Evolutionary conservation across 2,888 invertebrate genomes (phyloP).

Genomic region (Xanthorhoe spadicearia): DNA sequence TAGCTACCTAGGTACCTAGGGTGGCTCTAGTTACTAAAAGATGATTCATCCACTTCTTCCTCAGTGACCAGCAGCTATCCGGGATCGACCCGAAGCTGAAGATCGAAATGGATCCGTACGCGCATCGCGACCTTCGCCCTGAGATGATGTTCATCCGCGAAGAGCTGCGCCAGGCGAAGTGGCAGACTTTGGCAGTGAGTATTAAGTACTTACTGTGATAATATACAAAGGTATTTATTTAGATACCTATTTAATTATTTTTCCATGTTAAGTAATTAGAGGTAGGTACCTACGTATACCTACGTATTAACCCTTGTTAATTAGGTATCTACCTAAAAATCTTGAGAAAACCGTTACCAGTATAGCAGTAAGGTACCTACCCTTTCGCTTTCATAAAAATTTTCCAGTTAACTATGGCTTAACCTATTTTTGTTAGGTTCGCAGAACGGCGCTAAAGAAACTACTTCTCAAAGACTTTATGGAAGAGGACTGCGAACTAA

Average conservation of each 20-base stretch:
- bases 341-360: no score
- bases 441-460: conserved; percentile 71
- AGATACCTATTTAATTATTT: no score
- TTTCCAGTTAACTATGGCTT: no score
- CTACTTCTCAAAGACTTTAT: conserved; percentile 69
- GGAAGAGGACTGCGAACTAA: conserved; percentile 72
- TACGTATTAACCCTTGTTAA: no score
- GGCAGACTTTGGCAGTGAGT: conserved; percentile 71
- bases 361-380: no score
- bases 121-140: conserved; percentile 70
- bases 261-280: no score
- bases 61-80: conserved; percentile 71
- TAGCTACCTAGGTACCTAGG: no score
- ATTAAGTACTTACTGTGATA: no score
- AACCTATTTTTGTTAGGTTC: conserved; percentile 55
- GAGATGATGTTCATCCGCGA: conserved; percentile 81
- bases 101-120: conserved; percentile 68
- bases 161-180: conserved; percentile 74
- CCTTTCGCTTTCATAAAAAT: no score
- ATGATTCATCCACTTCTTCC: conserved; percentile 12
- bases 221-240: no score
- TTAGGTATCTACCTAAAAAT: no score
- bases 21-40: neutral
- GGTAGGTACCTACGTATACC: neutral
- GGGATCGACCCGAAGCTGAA: conserved; percentile 69